Evolutionary conservation across 1,140 invertebrate species (phyloP), one percentile per base, ranked within the genome.

Genomic region (Forficula auricularia): DNA sequence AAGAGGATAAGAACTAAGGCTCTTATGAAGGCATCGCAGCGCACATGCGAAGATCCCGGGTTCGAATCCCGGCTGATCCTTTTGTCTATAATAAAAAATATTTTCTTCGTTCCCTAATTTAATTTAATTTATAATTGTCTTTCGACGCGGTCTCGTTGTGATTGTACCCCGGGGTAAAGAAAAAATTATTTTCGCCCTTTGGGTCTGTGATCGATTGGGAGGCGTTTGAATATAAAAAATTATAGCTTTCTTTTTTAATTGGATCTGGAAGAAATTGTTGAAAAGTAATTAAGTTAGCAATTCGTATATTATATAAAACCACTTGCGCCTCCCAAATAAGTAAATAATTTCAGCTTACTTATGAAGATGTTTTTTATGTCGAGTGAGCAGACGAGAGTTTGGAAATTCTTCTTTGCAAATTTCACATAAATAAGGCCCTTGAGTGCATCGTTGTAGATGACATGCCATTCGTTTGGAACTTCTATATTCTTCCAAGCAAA

Each of bases 341-440:
- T 13, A 9, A 6, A 20, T 30, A 27, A 7, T n/a, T 40, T 10
- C 31, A 6, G 36, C 48, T 34, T 44, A 54, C 53, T 48, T 55
- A 31, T 55, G 53, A 22, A 36, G 27, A n/a, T 52, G 52, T 45
- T 52, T 55, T 39, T 53, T 55, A 42, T 55, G 53, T 13, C 41
- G 37, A 20, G 52, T 50, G 9, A 55, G 48, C 7, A 50, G 45
- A 13, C 48, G 48, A 20, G 47, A 50, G 9, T 42, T 49, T 14
- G 16, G 13, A 22, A 48, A 51, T 1, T 49, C 15, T 6, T 48
- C 8, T 13, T 42, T 9, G 40, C 53, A 55, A 13, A 55, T 42
- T 34, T 51, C 49, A 38, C 53, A 55, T 3, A 40, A 40, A 40
- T 55, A 55, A n/a, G 53, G 53, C 2, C 53, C 53, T 19, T 48